Conservation (phyloP, 1,140 invertebrate species). For the Hestina assimilis region DNA sequence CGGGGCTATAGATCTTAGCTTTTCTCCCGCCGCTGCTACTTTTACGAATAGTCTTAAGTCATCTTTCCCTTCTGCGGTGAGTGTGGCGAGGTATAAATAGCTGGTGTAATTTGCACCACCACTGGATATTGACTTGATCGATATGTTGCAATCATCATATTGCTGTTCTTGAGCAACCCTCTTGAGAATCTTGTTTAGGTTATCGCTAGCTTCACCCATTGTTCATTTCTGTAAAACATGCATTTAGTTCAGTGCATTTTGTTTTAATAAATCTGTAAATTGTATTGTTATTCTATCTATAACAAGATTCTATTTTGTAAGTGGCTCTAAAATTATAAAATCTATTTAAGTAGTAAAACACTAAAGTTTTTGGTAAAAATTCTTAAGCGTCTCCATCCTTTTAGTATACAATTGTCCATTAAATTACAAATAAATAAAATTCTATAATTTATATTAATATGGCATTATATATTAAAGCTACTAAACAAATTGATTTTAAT, state of each 20-base stretch:
- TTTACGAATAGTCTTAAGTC: conserved; percentile 51
- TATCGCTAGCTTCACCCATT: conserved; percentile 18
- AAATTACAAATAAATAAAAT: no score
- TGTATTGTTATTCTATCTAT: no score
- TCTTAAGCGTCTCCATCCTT: no score
- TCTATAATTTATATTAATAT: no score
- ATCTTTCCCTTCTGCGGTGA: conserved; percentile 24
- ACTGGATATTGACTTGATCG: conserved; percentile 24
- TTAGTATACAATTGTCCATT: no score
- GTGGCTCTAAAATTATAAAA: no score
- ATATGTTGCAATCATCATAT: conserved; percentile 20
- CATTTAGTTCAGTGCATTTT: not conserved
- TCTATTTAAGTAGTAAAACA: no score
- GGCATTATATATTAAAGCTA: no score
- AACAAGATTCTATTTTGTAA: no score
- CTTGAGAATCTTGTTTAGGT: conserved; percentile 18
- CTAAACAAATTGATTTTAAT: no score
- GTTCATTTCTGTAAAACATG: conserved; percentile 11
- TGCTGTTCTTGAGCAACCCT: conserved; percentile 30
- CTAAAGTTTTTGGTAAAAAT: no score
- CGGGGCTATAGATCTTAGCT: conserved; percentile 26
- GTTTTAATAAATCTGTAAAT: no score
- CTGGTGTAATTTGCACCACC: conserved; percentile 48
- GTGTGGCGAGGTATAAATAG: conserved; percentile 29
- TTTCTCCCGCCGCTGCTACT: conserved; percentile 41